Conservation (phyloP, 2,888 invertebrate species). For the Neuroscelio doddi region DNA sequence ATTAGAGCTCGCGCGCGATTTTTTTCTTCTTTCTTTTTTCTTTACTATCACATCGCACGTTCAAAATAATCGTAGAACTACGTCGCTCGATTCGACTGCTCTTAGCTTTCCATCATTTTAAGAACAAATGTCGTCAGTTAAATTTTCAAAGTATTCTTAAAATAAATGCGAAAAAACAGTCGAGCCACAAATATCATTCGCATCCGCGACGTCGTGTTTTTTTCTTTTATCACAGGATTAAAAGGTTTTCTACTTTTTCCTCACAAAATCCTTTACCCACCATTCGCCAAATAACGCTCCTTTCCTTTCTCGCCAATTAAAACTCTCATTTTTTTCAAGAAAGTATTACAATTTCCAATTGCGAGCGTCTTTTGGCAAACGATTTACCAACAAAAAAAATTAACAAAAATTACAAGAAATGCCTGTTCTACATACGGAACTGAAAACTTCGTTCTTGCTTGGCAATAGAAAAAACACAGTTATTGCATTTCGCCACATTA, state of each 20-base stretch:
- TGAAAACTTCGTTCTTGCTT: too few relatives aligned
- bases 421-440: too few relatives aligned
- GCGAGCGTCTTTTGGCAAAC: too few relatives aligned
- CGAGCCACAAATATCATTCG: constrained; percentile 16
- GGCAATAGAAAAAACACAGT: too few relatives aligned
- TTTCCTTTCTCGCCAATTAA: too few relatives aligned
- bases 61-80: constrained; percentile 43
- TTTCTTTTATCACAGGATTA: constrained; percentile 44
- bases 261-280: constrained; percentile 5
- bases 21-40: constrained; percentile 45
- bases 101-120: background rate
- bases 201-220: constrained; percentile 2
- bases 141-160: too few relatives aligned
- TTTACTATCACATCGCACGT: constrained; percentile 52
- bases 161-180: constrained; percentile 31
- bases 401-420: too few relatives aligned
- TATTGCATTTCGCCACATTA: too few relatives aligned
- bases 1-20: constrained; percentile 52
- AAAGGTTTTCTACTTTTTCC: constrained; percentile 4
- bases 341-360: too few relatives aligned
- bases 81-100: background rate
- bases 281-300: background rate
- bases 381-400: too few relatives aligned
- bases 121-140: background rate
- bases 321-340: too few relatives aligned